Evolutionary conservation across 2,113 vertebrate genomes (phyloP), one percentile per base, ranked within the genome.

Genomic region (Scopus umbretta): DNA sequence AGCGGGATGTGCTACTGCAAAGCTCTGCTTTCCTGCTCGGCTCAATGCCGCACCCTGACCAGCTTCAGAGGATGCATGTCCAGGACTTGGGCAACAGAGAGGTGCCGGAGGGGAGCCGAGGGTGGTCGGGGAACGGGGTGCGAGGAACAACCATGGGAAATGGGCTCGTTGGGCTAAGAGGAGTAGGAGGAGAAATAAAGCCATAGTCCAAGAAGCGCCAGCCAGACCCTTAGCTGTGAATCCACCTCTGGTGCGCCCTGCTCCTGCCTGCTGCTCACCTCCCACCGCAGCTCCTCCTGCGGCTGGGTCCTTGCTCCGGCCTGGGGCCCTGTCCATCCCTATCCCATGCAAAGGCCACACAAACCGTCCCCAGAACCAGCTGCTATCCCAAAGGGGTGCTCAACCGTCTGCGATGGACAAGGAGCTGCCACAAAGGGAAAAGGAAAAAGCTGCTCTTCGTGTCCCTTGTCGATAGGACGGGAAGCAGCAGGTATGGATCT

Each of bases 351-450:
- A 29, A 66, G 56, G 40, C 71, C 7, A 3, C 8, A 10, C 0
- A 1, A 26, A 10, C 16, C 0, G 0, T 36, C 34, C 80, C 70
- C 70, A 62, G n/a, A 9, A 5, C 19, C 0, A 1, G n/a, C 74
- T 59, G 43, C 56, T 50, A 10, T 29, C 50, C 75, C n/a, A 29
- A 29, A 47, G 20, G n/a, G 40, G n/a, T n/a, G 29, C 67, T 58
- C 76, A 49, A 4, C 20, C 30, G 58, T 66, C 55, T 29, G 43
- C 2, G 6, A 11, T 1, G 27, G 38, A 23, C 59, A 59, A 45
- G 29, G 76, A 53, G 47, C 59, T 73, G 66, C 26, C 2, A 8
- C 38, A 21, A 27, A 52, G n/a, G 7, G 40, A n/a, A 32, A 6
- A 22, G 45, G 50, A 49, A 12, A 26, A 27, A 58, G 17, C 58